Percentiles rank a stretch among this genome's conserved stretches.
These are phyloP conservation scores for Odocoileus virginianus DNA, from an alignment of 2,113 vertebrate species.

Conservation along the genomic window DNA sequence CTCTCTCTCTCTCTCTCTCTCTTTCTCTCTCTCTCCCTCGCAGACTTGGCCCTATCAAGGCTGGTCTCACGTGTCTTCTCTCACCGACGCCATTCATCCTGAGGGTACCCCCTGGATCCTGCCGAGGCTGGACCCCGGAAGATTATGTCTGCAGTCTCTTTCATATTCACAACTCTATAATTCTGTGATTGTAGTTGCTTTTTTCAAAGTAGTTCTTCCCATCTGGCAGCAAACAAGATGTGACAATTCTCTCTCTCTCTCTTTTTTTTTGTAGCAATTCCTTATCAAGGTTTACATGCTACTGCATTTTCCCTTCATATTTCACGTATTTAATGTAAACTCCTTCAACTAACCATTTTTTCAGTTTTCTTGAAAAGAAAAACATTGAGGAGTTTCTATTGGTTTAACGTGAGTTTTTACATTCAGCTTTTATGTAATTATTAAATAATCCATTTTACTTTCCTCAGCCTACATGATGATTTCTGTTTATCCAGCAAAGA, in stretches of 20 bases:
- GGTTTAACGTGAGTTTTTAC: constrained; percentile 1
- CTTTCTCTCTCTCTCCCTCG: too few relatives aligned
- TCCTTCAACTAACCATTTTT: background rate
- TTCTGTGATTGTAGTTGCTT: background rate
- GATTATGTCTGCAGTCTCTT: background rate
- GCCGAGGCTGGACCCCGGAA: too few relatives aligned
- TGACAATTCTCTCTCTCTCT: background rate
- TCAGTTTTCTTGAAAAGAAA: background rate
- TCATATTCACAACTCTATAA: background rate
- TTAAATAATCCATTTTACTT: background rate
- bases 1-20: too few relatives aligned
- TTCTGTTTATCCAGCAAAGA: constrained; percentile 6
- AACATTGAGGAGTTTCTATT: background rate
- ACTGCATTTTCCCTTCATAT: background rate
- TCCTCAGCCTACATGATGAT: background rate
- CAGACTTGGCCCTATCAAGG: too few relatives aligned
- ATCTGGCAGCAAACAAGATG: background rate
- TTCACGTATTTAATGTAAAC: background rate
- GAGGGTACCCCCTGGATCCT: too few relatives aligned
- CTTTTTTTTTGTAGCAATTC: background rate
- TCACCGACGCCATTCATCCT: too few relatives aligned
- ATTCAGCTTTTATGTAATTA: background rate
- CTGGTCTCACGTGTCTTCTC: too few relatives aligned
- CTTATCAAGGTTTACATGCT: background rate
- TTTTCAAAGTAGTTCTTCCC: background rate